phyloP scores from a whole-genome alignment of 2,888 invertebrate genomes.

The Branchellion lobata region DNA sequence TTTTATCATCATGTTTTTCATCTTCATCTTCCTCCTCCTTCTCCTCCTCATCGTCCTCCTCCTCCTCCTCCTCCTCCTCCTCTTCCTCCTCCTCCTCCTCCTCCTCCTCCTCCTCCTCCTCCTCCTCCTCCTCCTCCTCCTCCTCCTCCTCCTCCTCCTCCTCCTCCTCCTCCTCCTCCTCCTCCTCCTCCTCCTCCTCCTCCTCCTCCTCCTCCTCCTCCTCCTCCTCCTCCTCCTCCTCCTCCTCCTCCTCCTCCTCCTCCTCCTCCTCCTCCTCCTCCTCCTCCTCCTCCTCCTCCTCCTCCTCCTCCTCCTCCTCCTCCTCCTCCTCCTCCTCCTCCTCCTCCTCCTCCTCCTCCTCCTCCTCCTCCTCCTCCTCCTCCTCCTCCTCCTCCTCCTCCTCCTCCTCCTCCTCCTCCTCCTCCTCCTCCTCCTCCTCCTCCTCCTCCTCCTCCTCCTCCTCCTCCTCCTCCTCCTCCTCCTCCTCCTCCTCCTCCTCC shows the following conservation, averaged over 20 bases:
- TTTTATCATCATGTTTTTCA: not conserved
- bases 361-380: not conserved
- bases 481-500: not conserved
- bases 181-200: no score
- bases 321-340: not conserved
- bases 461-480: not conserved
- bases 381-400: not conserved
- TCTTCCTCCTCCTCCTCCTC: not conserved
- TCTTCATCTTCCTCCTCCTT: not conserved
- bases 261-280: not conserved
- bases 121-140: not conserved
- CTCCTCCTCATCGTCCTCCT: not conserved
- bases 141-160: no score
- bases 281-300: not conserved
- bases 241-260: not conserved
- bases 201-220: conserved; percentile 14
- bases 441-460: not conserved
- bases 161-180: conserved; percentile 14
- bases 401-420: not conserved
- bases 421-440: not conserved
- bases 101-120: not conserved
- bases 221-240: conserved; percentile 19
- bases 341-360: not conserved
- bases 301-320: not conserved
- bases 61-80: not conserved